Evolutionary conservation across 2,888 invertebrate species (phyloP).

Genomic region (Drosophila parthenogenetica): DNA sequence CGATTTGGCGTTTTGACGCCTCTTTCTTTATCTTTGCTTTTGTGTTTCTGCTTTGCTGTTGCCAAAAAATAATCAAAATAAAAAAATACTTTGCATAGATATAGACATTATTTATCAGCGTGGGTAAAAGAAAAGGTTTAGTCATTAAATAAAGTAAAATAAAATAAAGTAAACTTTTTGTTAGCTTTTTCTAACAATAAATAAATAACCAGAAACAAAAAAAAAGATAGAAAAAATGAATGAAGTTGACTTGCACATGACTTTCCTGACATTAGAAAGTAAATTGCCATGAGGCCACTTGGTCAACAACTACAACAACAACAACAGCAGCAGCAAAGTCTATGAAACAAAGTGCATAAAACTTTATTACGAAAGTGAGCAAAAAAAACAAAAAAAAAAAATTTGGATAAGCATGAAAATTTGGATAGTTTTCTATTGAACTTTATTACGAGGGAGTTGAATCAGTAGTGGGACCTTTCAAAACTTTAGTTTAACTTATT

Average conservation of each 20-base stretch:
- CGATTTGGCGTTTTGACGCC: slow-evolving; percentile 48
- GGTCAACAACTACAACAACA: slow-evolving; percentile 62
- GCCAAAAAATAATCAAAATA: slow-evolving; percentile 1
- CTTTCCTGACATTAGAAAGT: slow-evolving; percentile 80
- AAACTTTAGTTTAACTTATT: slow-evolving; percentile 40
- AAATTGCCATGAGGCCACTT: slow-evolving; percentile 79
- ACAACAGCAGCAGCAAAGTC: slow-evolving; percentile 24
- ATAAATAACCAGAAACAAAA: slow-evolving; percentile 1
- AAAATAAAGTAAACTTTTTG: slow-evolving; percentile 40
- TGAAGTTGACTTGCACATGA: slow-evolving; percentile 75
- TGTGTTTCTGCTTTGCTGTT: slow-evolving; percentile 28
- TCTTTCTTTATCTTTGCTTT: slow-evolving; percentile 28
- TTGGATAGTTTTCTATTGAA: slow-evolving; percentile 66
- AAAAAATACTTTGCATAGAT: slow-evolving; percentile 55
- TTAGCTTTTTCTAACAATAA: slow-evolving; percentile 18
- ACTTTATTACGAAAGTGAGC: slow-evolving; percentile 66
- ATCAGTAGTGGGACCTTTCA: no score
- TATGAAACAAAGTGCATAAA: slow-evolving; percentile 51
- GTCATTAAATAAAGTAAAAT: slow-evolving; percentile 59
- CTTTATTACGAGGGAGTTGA: slow-evolving; percentile 36
- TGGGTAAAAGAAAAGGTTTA: slow-evolving; percentile 51
- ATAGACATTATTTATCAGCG: slow-evolving; percentile 64
- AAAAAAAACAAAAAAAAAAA: slow-evolving; percentile 19
- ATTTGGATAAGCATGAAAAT: slow-evolving; percentile 58
- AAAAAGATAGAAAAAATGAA: slow-evolving; percentile 35